Evolutionary conservation across 2,113 vertebrate genomes (phyloP).

Genomic region (Ageneiosus marmoratus): DNA sequence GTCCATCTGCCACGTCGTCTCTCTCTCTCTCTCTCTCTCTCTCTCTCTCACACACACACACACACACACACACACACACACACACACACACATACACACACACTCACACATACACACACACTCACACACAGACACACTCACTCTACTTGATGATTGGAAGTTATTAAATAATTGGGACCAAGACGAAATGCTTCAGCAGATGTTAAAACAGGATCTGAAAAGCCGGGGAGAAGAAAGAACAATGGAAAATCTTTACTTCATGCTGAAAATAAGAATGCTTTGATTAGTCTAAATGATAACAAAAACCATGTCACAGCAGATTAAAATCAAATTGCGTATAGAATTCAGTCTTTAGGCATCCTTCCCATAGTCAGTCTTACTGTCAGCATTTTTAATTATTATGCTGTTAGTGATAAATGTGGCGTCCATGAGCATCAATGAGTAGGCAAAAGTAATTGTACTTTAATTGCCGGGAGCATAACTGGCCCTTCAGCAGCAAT

Average conservation of each 20-base stretch:
- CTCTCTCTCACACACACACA: neutral
- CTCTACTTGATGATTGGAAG: conserved; percentile 14
- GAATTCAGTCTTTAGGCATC: neutral
- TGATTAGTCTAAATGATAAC: conserved; percentile 6
- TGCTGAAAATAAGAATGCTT: neutral
- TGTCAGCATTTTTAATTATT: neutral
- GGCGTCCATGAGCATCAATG: neutral
- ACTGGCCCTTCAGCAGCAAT: neutral
- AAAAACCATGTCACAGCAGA: neutral
- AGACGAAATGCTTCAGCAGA: neutral
- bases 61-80: neutral
- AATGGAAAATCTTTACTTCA: neutral
- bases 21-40: neutral
- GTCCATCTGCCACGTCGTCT: conserved; percentile 6
- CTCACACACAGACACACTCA: neutral
- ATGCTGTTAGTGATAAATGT: neutral
- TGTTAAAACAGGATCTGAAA: neutral
- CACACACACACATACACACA: neutral
- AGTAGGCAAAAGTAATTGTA: neutral
- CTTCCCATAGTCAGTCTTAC: neutral
- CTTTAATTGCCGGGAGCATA: neutral
- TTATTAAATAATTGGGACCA: conserved; percentile 23
- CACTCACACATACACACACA: neutral
- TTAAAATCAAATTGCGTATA: neutral
- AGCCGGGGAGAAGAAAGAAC: neutral